A percentile compares a stretch with the other conserved stretches of the same genome.
These are phyloP conservation scores for Campoletis sonorensis DNA, from an alignment of 1,140 invertebrate species.

Conservation along the genomic window DNA sequence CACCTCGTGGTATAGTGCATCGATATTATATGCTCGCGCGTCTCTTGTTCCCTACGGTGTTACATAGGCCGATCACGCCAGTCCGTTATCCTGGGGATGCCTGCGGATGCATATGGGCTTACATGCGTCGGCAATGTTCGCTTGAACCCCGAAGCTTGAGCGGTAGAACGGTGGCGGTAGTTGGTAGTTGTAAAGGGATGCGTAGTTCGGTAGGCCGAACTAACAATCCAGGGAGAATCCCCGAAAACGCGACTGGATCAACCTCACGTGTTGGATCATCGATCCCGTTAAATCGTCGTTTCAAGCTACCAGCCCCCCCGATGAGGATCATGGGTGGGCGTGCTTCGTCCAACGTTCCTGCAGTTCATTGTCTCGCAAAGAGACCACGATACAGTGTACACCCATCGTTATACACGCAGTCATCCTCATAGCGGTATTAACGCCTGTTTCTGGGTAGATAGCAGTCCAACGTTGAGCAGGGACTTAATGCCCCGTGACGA, in stretches of 20 bases:
- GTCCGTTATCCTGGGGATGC: constrained; percentile 1
- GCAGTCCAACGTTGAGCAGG: neutral
- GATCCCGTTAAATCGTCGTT: constrained; percentile 11
- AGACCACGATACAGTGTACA: neutral
- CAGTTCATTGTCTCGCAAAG: constrained; percentile 4
- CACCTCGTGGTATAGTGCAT: neutral
- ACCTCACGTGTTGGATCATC: neutral
- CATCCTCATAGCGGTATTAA: constrained; percentile 52
- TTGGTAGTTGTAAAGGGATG: too few species aligned
- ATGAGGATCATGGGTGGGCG: constrained; percentile 4
- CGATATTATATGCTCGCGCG: neutral
- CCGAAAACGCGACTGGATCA: constrained; percentile 19
- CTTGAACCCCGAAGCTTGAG: neutral
- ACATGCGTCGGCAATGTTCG: constrained; percentile 26
- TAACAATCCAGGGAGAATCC: constrained; percentile 15
- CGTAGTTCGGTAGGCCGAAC: neutral
- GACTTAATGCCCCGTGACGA: constrained; percentile 45
- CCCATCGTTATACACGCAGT: neutral
- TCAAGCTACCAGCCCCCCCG: neutral
- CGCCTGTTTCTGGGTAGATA: constrained; percentile 52
- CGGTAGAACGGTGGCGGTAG: neutral
- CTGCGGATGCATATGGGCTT: constrained; percentile 25
- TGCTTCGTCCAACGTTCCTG: neutral
- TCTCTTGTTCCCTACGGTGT: neutral
- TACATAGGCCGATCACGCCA: constrained; percentile 24